Base-by-base conservation (phyloP, 2,888 invertebrate genomes). In the Pasiphila rectangulata region DNA sequence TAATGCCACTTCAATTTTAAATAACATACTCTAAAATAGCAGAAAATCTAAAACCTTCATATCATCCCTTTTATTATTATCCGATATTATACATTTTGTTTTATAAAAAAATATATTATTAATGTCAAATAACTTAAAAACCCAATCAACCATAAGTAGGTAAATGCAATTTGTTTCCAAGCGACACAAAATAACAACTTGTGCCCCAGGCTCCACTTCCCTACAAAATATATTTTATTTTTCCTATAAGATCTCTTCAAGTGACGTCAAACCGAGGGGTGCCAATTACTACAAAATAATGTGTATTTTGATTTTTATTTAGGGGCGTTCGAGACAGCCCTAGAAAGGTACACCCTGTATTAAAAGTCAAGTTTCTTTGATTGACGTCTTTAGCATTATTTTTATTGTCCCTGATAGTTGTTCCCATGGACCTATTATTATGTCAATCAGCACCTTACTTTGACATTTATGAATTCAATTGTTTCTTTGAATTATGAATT, bases 211-310 rank as follows among this genome's bases (percentile, higher is more conserved):
- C 65, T 64, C 58, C 61, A 69, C 70, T 63, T 59, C 67, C 66
- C 52, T 61, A 67, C 61, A 40, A 72, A 80, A 75, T 74, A 75
- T 74, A 80, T n/a, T n/a, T 32, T 32, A 16, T 32, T 78, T 81
- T 83, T 84, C 78, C 79, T 83, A 80, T 73, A 86, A 87, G 87
- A 85, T 82, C 81, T 81, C 72, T 75, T 81, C 73, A 82, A 81
- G 79, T 75, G 82, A 75, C 77, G 79, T 80, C 85, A 82, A 83
- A 81, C 81, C 75, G 76, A 83, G 87, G 87, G 87, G 83, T 77
- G 85, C 88, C 87, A 87, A 87, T 88, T 87, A 86, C 80, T 70
- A 75, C 64, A 69, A 83, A 84, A 86, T 84, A 87, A 83, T 83
- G 79, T 85, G 50, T 83, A 82, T 83, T 85, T 82, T 75, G 65